Evolutionary conservation across 2,888 invertebrate species (phyloP).

Genomic region (Drosophila neotestacea): DNA sequence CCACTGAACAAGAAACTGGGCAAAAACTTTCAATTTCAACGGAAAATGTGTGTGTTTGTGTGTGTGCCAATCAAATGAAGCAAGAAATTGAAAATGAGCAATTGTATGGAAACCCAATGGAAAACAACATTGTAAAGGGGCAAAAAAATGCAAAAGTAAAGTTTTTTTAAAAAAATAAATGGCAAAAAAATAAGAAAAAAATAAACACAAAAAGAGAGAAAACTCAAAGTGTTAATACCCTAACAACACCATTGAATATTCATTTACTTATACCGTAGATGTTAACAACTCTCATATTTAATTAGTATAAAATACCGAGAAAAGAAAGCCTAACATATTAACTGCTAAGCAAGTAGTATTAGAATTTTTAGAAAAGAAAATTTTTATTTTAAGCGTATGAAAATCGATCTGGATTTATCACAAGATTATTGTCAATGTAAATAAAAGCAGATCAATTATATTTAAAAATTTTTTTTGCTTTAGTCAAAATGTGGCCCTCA

Average conservation of each 20-base stretch:
- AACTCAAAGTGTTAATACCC: conserved; percentile 14
- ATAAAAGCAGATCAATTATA: too few species aligned
- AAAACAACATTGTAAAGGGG: conserved; percentile 8
- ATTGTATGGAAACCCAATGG: conserved; percentile 13
- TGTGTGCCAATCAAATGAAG: conserved; percentile 49
- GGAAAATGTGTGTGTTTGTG: conserved; percentile 41
- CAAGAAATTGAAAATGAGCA: conserved; percentile 45
- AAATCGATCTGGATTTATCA: too few species aligned
- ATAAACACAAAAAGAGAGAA: neutral
- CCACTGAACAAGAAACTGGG: conserved; percentile 25
- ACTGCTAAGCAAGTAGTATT: neutral
- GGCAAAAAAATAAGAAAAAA: neutral
- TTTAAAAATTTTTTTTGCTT: too few species aligned
- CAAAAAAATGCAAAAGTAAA: conserved; percentile 23
- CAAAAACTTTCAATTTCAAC: conserved; percentile 70
- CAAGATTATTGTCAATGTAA: too few species aligned
- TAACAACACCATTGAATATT: conserved; percentile 16
- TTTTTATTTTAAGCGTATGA: too few species aligned
- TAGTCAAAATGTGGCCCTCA: too few species aligned
- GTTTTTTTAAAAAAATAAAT: neutral
- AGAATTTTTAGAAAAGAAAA: too few species aligned
- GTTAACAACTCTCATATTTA: conserved; percentile 4
- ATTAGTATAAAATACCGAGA: neutral
- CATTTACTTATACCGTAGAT: conserved; percentile 2
- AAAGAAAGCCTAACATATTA: conserved; percentile 5